Evolutionary conservation across 2,888 invertebrate species (phyloP), one percentile per base, ranked within the genome.

Genomic region (Crocallis elinguaria): DNA sequence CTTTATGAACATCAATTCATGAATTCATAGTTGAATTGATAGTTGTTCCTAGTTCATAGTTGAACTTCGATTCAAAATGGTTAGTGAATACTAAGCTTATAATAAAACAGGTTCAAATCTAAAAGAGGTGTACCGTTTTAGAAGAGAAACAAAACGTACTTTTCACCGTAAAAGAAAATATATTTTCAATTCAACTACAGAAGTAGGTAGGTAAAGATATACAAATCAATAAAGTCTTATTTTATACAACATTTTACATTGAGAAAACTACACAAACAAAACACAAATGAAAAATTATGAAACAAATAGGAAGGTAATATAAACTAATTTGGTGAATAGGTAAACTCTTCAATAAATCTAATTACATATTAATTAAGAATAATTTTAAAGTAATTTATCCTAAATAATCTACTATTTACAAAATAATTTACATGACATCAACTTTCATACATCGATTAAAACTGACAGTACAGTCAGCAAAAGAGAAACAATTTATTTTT

Each of bases 91-190:
- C n/a, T n/a, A n/a, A n/a, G n/a, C n/a, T n/a, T n/a, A n/a, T n/a
- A n/a, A n/a, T n/a, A n/a, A n/a, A n/a, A n/a, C n/a, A n/a, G n/a
- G n/a, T n/a, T n/a, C n/a, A n/a, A n/a, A n/a, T n/a, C n/a, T n/a
- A n/a, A n/a, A n/a, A n/a, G n/a, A n/a, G n/a, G n/a, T n/a, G n/a
- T n/a, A n/a, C n/a, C n/a, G n/a, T n/a, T n/a, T n/a, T n/a, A n/a
- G n/a, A 8, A 25, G n/a, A 7, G n/a, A 16, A 49, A 23, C 14
- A 56, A 60, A 66, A 71, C 69, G 69, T 64, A 54, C 17, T 39
- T 59, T 60, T 68, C 76, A 79, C 73, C 82, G 69, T 80, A 71
- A 81, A 81, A 84, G 83, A 82, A n/a, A 82, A 83, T 88, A 84
- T 84, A 81, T 86, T 88, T 60, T 57, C 30, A 39, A 54, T 45